Base-by-base conservation (phyloP, 2,797 vertebrate species). In the Mallotus villosus region DNA sequence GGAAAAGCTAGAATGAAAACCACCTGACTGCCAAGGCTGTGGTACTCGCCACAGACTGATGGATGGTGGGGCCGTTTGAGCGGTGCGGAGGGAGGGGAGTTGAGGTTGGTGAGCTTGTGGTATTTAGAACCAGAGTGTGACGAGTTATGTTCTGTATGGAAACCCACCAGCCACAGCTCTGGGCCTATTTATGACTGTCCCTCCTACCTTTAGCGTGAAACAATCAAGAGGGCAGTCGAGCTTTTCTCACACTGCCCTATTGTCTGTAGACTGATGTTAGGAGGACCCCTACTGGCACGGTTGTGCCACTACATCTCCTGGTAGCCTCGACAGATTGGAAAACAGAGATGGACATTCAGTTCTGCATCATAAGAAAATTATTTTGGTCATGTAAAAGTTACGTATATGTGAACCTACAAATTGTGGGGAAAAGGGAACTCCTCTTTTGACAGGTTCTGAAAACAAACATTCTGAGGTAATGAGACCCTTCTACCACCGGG, bases 211-310 rank as follows among this genome's bases (percentile, higher is more conserved):
- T 8, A 34, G 32, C 32, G 7, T 34, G 9, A 74, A 64, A 4
- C 27, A 65, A 41, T 57, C 12, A 6, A 61, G 19, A n/a, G 19
- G 51, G 51, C n/a, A 55, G 17, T 55, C n/a, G 51, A 55, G 17
- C 17, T n/a, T 5, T 4, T 19, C 60, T 22, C 22, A 5, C 51
- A 8, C n/a, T 27, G 53, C 49, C 22, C 2, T 3, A 8, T 25
- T 9, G 57, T 24, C 70, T 27, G 51, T 82, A 74, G 25, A 51
- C 19, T 87, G 84, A 76, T 22, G 65, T 76, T 66, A 71, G 61
- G 80, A 84, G 71, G 82, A 58, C 90, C 85, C 90, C 91, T 88
- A 46, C 76, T 89, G 89, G 87, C 70, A 0, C 9, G 51, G 17
- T 16, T 6, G 1, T 51, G 68, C 37, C 60, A 16, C 71, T 67